Conservation (phyloP, 2,888 invertebrate species). For the Hyposoter didymator region DNA sequence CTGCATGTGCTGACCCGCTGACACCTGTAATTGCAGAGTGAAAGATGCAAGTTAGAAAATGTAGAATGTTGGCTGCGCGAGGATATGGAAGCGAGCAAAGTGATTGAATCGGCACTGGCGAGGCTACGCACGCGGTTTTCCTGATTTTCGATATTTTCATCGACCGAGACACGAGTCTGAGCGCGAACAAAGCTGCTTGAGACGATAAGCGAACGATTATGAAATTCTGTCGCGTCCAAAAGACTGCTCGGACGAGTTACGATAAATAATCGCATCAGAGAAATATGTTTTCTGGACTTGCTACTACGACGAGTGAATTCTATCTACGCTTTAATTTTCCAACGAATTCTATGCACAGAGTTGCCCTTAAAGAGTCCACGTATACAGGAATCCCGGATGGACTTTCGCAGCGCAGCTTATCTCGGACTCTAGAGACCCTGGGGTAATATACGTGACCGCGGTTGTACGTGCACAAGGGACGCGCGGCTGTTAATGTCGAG, state of each 20-base stretch:
- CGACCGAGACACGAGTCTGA: background rate
- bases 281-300: background rate
- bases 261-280: background rate
- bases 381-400: slow-evolving; percentile 18
- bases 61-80: background rate
- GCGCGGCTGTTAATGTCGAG: slow-evolving; percentile 28
- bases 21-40: slow-evolving; percentile 87
- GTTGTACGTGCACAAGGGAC: slow-evolving; percentile 28
- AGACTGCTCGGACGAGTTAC: background rate
- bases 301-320: background rate
- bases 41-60: slow-evolving; percentile 54
- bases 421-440: slow-evolving; percentile 27
- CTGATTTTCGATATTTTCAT: slow-evolving; percentile 17
- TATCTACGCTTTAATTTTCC: background rate
- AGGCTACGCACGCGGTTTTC: slow-evolving; percentile 17
- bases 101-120: background rate
- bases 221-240: background rate
- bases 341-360: slow-evolving; percentile 15
- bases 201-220: slow-evolving; percentile 19
- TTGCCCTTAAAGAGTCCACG: background rate
- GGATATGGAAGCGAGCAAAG: background rate
- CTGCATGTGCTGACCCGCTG: slow-evolving; percentile 94
- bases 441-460: slow-evolving; percentile 45
- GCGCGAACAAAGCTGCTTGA: background rate
- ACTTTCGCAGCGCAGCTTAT: slow-evolving; percentile 22